These are phyloP conservation scores for Hippopotamus amphibius DNA, from an alignment of 2,113 vertebrate species.

Conservation along the genomic window DNA sequence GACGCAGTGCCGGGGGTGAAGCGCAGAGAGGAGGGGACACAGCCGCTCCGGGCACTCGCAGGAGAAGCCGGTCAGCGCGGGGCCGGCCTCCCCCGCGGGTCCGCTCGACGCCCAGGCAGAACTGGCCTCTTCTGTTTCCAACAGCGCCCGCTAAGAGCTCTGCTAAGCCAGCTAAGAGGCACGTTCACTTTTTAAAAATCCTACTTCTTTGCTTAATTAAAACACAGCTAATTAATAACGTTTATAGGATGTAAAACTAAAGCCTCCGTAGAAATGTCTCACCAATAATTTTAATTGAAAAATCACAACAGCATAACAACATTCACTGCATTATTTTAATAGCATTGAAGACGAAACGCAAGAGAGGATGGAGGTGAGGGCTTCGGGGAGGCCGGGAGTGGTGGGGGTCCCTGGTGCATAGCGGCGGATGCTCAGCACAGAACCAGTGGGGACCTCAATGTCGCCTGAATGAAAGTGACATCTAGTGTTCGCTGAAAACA, in stretches of 20 bases:
- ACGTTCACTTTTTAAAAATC: not conserved
- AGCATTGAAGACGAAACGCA: not conserved
- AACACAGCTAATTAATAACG: not conserved
- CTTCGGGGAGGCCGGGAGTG: rapidly evolving
- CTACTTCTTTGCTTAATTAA: not conserved
- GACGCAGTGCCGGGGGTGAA: rapidly evolving
- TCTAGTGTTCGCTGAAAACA: constrained; percentile 74
- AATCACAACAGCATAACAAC: not conserved
- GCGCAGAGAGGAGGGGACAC: not conserved
- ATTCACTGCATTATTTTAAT: not conserved
- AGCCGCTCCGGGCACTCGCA: not conserved
- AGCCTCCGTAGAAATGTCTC: not conserved
- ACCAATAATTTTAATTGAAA: not conserved
- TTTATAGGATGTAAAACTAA: not conserved
- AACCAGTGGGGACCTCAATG: not conserved
- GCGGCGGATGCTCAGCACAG: not conserved
- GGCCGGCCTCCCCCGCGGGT: not conserved
- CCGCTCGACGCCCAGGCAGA: not conserved
- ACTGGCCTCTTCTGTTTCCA: not conserved
- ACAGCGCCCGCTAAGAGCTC: not conserved
- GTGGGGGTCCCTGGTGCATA: not conserved
- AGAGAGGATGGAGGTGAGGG: not conserved
- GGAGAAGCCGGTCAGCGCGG: not conserved
- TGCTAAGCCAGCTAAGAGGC: not conserved
- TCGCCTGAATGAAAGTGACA: constrained; percentile 73